Percentiles rank a stretch among this genome's conserved stretches.
Conservation (phyloP, 2,113 vertebrate genomes). For the Cyanoramphus novaezelandiae region DNA sequence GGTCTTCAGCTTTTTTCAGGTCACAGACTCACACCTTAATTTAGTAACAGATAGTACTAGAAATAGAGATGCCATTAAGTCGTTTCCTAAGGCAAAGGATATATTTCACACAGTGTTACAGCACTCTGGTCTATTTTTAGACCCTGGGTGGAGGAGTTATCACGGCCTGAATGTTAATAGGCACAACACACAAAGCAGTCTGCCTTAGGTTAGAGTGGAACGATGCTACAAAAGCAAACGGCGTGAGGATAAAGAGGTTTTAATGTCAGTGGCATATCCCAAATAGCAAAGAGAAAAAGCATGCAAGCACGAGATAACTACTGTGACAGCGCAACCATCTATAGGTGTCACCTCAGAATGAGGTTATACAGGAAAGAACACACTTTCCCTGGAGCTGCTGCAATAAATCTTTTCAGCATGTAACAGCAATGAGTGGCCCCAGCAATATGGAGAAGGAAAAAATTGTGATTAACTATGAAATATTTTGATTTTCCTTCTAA, state of each 20-base stretch:
- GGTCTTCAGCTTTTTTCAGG: slow-evolving; percentile 14
- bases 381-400: background rate
- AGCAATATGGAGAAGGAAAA: background rate
- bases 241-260: background rate
- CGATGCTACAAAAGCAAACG: background rate
- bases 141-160: slow-evolving; percentile 36
- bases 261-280: background rate
- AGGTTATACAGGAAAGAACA: background rate
- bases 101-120: slow-evolving; percentile 39
- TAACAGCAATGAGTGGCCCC: background rate
- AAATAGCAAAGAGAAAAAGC: background rate
- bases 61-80: slow-evolving; percentile 69
- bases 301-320: background rate
- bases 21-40: slow-evolving; percentile 54
- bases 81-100: slow-evolving; percentile 42
- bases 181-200: slow-evolving; percentile 20
- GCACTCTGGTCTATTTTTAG: slow-evolving; percentile 68
- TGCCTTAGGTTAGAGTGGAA: background rate
- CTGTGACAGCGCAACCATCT: background rate
- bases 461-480: background rate
- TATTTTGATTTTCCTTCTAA: background rate
- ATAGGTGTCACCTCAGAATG: background rate
- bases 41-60: slow-evolving; percentile 69
- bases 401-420: background rate
- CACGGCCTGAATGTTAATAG: slow-evolving; percentile 46